Evolutionary conservation across 1,140 invertebrate genomes (phyloP).

Genomic region (Apis laboriosa): DNA sequence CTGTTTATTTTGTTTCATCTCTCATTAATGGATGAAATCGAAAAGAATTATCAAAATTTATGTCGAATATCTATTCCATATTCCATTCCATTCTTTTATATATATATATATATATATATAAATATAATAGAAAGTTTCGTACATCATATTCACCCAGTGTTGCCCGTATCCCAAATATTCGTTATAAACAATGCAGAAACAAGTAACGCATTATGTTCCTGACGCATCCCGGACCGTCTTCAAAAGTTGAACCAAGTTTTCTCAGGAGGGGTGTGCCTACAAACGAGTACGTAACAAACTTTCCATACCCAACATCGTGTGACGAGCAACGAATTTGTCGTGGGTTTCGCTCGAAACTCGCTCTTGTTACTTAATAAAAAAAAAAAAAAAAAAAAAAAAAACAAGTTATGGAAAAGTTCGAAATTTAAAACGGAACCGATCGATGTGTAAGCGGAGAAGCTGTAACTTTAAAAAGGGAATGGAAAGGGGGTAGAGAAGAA

Average conservation of each 20-base stretch:
- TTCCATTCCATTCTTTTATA: no score
- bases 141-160: neutral
- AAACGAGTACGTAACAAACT: constrained; percentile 50
- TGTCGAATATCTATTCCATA: no score
- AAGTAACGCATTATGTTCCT: constrained; percentile 28
- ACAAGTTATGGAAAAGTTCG: constrained; percentile 25
- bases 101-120: no score
- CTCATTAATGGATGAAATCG: no score
- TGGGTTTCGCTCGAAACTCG: constrained; percentile 51
- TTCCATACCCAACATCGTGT: constrained; percentile 35
- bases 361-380: constrained; percentile 54
- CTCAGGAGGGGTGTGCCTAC: constrained; percentile 19
- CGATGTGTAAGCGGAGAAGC: neutral
- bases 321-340: constrained; percentile 54
- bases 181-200: constrained; percentile 10
- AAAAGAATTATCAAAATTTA: no score
- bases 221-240: neutral
- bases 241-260: constrained; percentile 29
- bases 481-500: neutral
- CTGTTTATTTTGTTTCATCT: no score
- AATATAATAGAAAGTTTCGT: neutral
- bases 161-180: neutral
- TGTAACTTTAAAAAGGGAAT: neutral
- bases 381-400: constrained; percentile 15
- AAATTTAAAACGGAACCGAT: neutral